These are phyloP conservation scores for Heliangelus exortis DNA, from an alignment of 2,797 vertebrate species.

Conservation along the genomic window DNA sequence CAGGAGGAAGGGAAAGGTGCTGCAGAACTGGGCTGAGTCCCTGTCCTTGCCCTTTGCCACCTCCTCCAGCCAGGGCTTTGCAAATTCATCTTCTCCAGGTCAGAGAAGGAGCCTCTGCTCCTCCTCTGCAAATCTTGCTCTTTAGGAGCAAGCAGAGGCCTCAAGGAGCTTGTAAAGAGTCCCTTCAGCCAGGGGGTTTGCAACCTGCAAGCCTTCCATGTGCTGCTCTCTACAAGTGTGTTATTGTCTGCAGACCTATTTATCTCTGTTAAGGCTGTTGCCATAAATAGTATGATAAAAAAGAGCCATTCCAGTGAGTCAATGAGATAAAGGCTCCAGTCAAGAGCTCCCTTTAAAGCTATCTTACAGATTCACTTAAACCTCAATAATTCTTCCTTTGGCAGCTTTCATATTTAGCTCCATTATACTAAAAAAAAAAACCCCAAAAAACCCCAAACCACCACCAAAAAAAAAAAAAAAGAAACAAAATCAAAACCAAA, in stretches of 20 bases:
- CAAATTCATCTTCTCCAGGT: background rate
- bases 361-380: slow-evolving; percentile 79
- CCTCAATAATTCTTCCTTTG: slow-evolving; percentile 78
- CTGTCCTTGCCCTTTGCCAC: background rate
- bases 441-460: no score
- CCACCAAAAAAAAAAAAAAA: no score
- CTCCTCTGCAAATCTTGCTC: background rate
- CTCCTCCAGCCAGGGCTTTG: background rate
- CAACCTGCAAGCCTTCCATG: slow-evolving; percentile 46
- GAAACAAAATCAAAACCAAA: no score
- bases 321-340: slow-evolving; percentile 82
- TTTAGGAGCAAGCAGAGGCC: background rate
- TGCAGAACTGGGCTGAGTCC: background rate
- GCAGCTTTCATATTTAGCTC: slow-evolving; percentile 79
- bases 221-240: slow-evolving; percentile 61
- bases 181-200: slow-evolving; percentile 26
- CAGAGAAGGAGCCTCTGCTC: background rate
- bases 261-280: slow-evolving; percentile 79
- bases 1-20: background rate
- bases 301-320: slow-evolving; percentile 78
- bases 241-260: slow-evolving; percentile 77
- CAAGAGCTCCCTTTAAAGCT: slow-evolving; percentile 81
- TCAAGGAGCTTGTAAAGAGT: slow-evolving; percentile 14
- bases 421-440: slow-evolving; percentile 47
- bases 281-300: slow-evolving; percentile 84